Base-by-base conservation (phyloP, 2,888 invertebrate species). In the Chrysolina americana region DNA sequence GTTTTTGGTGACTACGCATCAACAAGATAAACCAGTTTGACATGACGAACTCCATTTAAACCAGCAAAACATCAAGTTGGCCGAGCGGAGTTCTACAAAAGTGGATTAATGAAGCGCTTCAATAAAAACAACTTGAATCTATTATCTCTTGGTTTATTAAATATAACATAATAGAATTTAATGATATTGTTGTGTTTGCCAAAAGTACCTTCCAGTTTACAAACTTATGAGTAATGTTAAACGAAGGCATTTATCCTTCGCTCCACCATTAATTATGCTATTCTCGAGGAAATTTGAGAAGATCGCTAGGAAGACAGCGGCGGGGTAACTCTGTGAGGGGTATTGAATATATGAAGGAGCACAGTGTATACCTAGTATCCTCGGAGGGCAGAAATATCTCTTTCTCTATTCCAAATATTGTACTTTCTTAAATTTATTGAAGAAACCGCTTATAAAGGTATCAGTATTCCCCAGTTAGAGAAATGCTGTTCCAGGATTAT, bases 131-230 rank as follows among this genome's bases (percentile, higher is more conserved):
- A 63, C 70, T 63, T 62, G 50, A 74, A 77, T 75, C 76, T 75
- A 77, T 77, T 76, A 76, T 74, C 76, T 72, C 59, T 28, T 56
- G 66, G 76, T 69, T 59, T 69, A 69, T 73, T 70, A 73, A 77
- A 71, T 77, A 74, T 73, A 69, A 76, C 74, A 73, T 75, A 75
- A 74, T 77, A 76, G 76, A 72, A 76, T 78, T 70, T 76, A 71
- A 78, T 78, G 76, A 76, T 76, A 78, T 68, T 71, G 76, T 75
- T 78, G 71, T 78, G 74, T 73, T 64, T 64, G 72, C 70, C 64
- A 48, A 74, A 74, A 72, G 71, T 71, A 68, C 71, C 70, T 71
- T 74, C 74, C 68, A 72, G 76, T 76, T 76, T 68, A 71, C 68
- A 68, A 72, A 76, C 74, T 76, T 68, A 72, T 70, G 74, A 72